Evolutionary conservation across 2,113 vertebrate species (phyloP).

Genomic region (Protobothrops mucrosquamatus): DNA sequence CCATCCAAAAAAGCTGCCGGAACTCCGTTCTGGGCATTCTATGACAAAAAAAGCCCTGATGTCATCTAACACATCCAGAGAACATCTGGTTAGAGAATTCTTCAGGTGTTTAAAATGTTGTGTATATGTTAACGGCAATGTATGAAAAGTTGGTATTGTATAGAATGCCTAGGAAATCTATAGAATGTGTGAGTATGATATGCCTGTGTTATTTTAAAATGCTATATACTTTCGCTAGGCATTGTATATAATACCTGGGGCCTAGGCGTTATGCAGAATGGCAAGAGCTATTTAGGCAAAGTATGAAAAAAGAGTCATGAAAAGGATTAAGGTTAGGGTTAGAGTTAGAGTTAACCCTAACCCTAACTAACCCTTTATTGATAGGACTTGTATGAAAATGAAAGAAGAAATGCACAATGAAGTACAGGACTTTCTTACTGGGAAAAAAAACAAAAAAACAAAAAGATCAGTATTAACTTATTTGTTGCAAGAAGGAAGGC

Average conservation of each 20-base stretch:
- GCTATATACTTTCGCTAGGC: neutral
- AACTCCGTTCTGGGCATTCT: too few relatives aligned
- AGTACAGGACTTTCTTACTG: neutral
- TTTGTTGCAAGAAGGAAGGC: neutral
- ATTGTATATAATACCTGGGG: neutral
- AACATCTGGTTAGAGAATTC: neutral
- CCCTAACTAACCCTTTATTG: neutral
- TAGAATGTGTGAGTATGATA: neutral
- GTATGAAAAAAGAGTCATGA: neutral
- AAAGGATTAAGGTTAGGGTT: neutral
- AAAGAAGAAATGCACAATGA: neutral
- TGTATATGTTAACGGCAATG: neutral
- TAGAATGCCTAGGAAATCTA: neutral
- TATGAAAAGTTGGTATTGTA: neutral
- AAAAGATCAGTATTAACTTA: neutral
- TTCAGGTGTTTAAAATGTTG: neutral
- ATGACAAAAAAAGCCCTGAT: too few relatives aligned
- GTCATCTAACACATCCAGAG: neutral
- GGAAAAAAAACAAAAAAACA: neutral
- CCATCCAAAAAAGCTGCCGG: too few relatives aligned
- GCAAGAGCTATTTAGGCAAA: neutral
- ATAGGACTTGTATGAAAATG: neutral
- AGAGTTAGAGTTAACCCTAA: neutral
- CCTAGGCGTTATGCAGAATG: neutral
- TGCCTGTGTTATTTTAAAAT: neutral